These are phyloP conservation scores for Asobara japonica DNA, from an alignment of 1,140 invertebrate species.

Conservation along the genomic window DNA sequence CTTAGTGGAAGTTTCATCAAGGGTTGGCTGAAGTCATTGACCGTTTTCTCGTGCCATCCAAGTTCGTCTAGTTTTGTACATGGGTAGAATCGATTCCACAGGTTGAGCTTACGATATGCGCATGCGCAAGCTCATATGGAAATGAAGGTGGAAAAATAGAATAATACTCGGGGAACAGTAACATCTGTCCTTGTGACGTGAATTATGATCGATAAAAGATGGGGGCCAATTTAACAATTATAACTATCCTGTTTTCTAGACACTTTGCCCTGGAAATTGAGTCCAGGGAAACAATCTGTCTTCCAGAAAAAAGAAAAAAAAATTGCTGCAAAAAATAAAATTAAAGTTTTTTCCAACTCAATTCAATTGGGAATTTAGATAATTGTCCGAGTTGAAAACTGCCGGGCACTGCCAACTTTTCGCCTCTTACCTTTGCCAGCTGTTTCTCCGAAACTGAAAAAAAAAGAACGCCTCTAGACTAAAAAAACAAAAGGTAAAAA, in stretches of 20 bases:
- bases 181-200: slow-evolving; percentile 30
- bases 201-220: slow-evolving; percentile 31
- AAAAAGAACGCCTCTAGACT: not conserved
- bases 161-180: slow-evolving; percentile 17
- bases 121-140: slow-evolving; percentile 22
- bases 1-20: too few relatives aligned
- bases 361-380: too few relatives aligned
- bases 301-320: not conserved
- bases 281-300: not conserved
- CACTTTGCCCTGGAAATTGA: not conserved
- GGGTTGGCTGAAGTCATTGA: slow-evolving; percentile 24
- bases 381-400: not conserved
- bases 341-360: not conserved
- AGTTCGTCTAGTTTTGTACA: slow-evolving; percentile 16
- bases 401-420: not conserved
- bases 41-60: slow-evolving; percentile 21
- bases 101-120: slow-evolving; percentile 12
- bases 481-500: not conserved
- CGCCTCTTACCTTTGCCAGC: not conserved
- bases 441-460: not conserved
- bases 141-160: not conserved
- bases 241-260: not conserved
- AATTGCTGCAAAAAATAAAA: not conserved
- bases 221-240: slow-evolving; percentile 28
- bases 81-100: slow-evolving; percentile 21